phyloP scores from a whole-genome alignment of 2,888 invertebrate species.

The Archips crataeganus region DNA sequence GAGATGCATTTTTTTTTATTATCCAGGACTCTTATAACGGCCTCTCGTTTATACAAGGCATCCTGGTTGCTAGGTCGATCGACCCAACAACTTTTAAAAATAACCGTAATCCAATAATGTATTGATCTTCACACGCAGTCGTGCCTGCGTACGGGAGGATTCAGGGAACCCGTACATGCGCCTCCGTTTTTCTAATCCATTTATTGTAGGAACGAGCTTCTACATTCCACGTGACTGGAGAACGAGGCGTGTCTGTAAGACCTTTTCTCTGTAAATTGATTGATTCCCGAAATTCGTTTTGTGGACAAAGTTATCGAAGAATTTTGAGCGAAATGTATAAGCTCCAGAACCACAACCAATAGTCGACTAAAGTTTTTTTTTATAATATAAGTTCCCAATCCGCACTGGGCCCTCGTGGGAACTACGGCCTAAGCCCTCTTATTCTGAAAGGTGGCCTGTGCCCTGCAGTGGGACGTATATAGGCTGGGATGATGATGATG shows the following conservation, averaged over 20 bases:
- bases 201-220: conserved; percentile 13
- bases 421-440: too few relatives aligned
- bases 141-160: neutral
- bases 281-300: neutral
- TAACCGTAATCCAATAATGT: neutral
- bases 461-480: too few relatives aligned
- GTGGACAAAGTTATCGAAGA: neutral
- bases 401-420: too few relatives aligned
- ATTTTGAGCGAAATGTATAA: neutral
- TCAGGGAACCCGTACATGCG: conserved; percentile 5
- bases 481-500: too few relatives aligned
- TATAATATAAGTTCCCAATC: too few relatives aligned
- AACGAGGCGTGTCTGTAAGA: neutral
- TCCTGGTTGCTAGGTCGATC: too few relatives aligned
- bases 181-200: conserved; percentile 16
- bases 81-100: neutral
- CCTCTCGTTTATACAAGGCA: too few relatives aligned
- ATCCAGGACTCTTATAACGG: too few relatives aligned
- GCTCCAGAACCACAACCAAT: neutral
- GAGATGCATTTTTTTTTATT: too few relatives aligned
- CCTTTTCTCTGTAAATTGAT: neutral
- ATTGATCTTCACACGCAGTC: neutral
- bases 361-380: too few relatives aligned
- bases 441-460: too few relatives aligned
- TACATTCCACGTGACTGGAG: neutral